phyloP scores from a whole-genome alignment of 2,113 vertebrate genomes.

The Alligator sinensis region DNA sequence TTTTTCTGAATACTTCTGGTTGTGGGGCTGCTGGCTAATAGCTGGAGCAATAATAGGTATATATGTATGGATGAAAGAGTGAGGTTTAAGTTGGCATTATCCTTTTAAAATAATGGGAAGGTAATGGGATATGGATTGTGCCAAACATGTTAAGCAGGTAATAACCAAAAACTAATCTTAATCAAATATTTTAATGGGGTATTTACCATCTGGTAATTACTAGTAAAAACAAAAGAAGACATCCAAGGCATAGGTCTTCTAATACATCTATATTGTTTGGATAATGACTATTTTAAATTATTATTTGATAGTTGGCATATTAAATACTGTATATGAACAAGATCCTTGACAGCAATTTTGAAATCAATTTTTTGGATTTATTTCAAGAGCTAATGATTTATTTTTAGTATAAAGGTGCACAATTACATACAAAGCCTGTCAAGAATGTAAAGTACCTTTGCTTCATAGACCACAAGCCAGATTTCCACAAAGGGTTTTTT shows the following conservation, averaged over 20 bases:
- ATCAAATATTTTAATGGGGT: not conserved
- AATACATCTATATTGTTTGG: not conserved
- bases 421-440: not conserved
- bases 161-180: not conserved
- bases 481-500: not conserved
- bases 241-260: not conserved
- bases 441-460: not conserved
- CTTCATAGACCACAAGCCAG: not conserved
- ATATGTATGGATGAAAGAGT: not conserved
- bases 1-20: not conserved
- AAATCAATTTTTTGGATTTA: not conserved
- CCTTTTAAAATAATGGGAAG: no score
- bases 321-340: not conserved
- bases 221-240: not conserved
- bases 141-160: not conserved
- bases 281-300: not conserved
- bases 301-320: no score
- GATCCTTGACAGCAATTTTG: not conserved
- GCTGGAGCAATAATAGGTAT: not conserved
- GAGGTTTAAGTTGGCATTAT: not conserved
- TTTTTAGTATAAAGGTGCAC: not conserved
- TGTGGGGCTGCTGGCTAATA: not conserved
- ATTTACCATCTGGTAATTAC: not conserved
- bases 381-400: not conserved
- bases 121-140: not conserved